A percentile compares a stretch with the other conserved stretches of the same genome.
Conservation (phyloP, 2,797 vertebrate species). For the Sebastes cheni region DNA sequence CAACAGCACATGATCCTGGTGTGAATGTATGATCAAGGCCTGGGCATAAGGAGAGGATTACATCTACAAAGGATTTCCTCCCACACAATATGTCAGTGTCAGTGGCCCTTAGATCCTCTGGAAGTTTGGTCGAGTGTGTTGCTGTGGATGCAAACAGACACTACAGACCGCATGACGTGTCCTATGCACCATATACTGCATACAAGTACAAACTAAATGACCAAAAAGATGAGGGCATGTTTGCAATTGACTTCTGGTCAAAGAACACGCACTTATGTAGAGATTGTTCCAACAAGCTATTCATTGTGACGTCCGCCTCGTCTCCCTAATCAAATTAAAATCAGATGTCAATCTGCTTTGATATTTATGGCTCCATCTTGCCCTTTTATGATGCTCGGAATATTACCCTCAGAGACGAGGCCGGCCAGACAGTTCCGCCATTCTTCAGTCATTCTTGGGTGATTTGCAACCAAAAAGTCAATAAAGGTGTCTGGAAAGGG, state of each 20-base stretch:
- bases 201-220: slow-evolving; percentile 28
- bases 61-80: slow-evolving; percentile 59
- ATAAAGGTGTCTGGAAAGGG: slow-evolving; percentile 66
- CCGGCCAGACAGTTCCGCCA: slow-evolving; percentile 26
- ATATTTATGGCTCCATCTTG: slow-evolving; percentile 64
- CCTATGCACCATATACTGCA: neutral
- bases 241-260: neutral
- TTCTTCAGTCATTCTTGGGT: slow-evolving; percentile 49
- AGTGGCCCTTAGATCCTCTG: slow-evolving; percentile 27
- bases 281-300: slow-evolving; percentile 26
- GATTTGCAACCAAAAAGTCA: slow-evolving; percentile 69
- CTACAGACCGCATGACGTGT: neutral
- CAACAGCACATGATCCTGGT: slow-evolving; percentile 38
- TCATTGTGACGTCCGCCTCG: slow-evolving; percentile 19
- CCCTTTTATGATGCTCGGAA: slow-evolving; percentile 57
- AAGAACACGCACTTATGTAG: neutral
- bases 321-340: slow-evolving; percentile 60
- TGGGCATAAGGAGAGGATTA: slow-evolving; percentile 56
- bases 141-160: slow-evolving; percentile 63
- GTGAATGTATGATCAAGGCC: slow-evolving; percentile 60
- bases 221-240: slow-evolving; percentile 12
- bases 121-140: slow-evolving; percentile 29
- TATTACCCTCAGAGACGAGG: slow-evolving; percentile 52
- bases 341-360: slow-evolving; percentile 52
- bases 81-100: slow-evolving; percentile 32